A percentile compares a stretch with the other conserved stretches of the same genome.
Conservation (phyloP, 2,113 vertebrate genomes). For the Actinemys pallida region DNA sequence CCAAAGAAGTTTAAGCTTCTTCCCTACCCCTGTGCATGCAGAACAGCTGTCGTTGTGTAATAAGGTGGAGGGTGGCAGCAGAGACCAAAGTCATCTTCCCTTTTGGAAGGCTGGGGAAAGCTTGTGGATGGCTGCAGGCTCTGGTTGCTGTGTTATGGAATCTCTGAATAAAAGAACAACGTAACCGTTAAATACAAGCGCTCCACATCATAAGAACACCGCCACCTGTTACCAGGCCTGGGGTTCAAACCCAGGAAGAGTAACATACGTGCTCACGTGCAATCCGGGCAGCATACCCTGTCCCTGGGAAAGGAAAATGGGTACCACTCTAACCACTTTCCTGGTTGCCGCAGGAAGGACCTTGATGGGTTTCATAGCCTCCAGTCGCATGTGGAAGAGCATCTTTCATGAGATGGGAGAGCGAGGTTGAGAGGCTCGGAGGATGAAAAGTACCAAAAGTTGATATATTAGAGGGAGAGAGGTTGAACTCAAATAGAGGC, state of each 20-base stretch:
- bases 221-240: not conserved
- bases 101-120: not conserved
- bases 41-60: not conserved
- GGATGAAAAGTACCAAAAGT: not conserved
- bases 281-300: not conserved
- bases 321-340: not conserved
- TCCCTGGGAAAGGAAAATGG: not conserved
- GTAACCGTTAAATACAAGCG: not conserved
- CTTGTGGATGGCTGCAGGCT: not conserved
- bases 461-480: not conserved
- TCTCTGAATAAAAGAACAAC: not conserved
- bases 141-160: not conserved
- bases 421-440: not conserved
- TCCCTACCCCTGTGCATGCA: not conserved
- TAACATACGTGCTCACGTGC: not conserved
- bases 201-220: not conserved
- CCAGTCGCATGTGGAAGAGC: not conserved
- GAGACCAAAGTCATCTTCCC: not conserved
- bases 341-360: not conserved
- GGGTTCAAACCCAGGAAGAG: not conserved
- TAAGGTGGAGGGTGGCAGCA: not conserved
- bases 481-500: not conserved
- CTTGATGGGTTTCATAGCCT: not conserved
- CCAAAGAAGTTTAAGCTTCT: not conserved
- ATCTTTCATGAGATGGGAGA: not conserved